Evolutionary conservation across 2,113 vertebrate species (phyloP).

Genomic region (Prinia subflava): DNA sequence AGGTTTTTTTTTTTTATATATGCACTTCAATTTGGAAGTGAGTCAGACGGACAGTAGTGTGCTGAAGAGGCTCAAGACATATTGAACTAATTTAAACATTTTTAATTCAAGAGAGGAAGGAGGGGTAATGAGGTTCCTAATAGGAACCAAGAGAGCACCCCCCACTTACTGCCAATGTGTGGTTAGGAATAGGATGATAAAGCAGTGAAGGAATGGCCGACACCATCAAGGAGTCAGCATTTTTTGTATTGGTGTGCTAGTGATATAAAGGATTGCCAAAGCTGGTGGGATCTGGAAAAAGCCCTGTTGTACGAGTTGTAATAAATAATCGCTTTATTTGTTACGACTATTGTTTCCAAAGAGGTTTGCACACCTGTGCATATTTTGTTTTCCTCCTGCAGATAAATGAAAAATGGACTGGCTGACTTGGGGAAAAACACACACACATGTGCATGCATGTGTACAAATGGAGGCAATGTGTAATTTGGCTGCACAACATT

Average conservation of each 20-base stretch:
- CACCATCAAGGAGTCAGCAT: not conserved
- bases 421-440: not conserved
- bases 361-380: not conserved
- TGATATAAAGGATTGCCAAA: not conserved
- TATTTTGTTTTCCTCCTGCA: not conserved
- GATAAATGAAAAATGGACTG: not conserved
- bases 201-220: not conserved
- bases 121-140: conserved; percentile 51
- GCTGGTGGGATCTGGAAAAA: not conserved
- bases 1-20: conserved; percentile 66
- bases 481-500: not conserved
- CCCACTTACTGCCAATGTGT: not conserved
- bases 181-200: not conserved
- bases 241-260: not conserved
- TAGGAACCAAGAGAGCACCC: not conserved
- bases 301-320: not conserved
- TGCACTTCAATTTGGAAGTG: conserved; percentile 76
- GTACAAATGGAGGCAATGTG: not conserved
- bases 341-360: not conserved
- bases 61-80: conserved; percentile 48
- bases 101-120: conserved; percentile 64
- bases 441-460: not conserved
- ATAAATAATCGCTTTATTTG: not conserved
- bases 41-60: conserved; percentile 70
- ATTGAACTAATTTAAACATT: conserved; percentile 63